These are phyloP conservation scores for Rhinolophus ferrumequinum DNA, from an alignment of 2,113 vertebrate genomes.

Conservation along the genomic window DNA sequence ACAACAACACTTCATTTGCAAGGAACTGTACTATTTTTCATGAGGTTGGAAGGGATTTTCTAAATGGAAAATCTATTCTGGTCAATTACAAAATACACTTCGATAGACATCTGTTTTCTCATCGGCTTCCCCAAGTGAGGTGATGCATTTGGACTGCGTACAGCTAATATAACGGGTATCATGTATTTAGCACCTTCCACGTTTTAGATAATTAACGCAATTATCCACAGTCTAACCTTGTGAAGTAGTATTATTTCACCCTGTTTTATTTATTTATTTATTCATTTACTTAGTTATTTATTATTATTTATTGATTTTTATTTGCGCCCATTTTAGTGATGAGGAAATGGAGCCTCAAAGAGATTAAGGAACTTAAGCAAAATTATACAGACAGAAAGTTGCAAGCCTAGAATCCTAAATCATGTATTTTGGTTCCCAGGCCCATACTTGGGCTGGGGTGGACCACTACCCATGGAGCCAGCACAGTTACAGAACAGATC, in stretches of 20 bases:
- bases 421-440: background rate
- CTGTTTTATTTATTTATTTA: too few relatives aligned
- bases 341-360: background rate
- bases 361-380: background rate
- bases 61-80: background rate
- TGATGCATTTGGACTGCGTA: background rate
- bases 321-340: background rate
- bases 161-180: background rate
- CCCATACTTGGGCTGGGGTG: background rate
- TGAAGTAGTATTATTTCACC: background rate
- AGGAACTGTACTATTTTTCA: background rate
- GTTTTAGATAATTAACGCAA: background rate
- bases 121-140: background rate
- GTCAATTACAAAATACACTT: background rate
- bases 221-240: background rate
- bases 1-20: background rate
- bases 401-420: background rate
- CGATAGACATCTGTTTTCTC: background rate
- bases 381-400: background rate
- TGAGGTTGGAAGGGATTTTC: background rate
- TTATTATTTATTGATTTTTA: too few relatives aligned
- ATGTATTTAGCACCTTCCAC: background rate
- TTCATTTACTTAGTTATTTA: too few relatives aligned
- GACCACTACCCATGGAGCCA: accelerated
- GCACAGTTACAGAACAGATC: background rate